These are phyloP conservation scores for Dryobates pubescens DNA, from an alignment of 2,797 vertebrate species.

Conservation along the genomic window DNA sequence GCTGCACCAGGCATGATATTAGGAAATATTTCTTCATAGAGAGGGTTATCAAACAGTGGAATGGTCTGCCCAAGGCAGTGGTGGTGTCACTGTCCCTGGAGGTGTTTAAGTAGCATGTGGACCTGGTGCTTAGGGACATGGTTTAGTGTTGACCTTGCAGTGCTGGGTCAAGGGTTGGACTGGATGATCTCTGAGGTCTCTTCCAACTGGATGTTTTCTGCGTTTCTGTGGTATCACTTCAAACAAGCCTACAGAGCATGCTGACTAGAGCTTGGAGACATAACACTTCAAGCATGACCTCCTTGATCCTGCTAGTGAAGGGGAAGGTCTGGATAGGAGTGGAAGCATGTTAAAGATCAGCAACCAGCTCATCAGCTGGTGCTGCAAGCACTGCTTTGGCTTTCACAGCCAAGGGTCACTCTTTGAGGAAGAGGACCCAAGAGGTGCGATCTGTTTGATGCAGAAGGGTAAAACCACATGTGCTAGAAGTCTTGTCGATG, in stretches of 20 bases:
- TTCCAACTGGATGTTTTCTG: background rate
- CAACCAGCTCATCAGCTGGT: background rate
- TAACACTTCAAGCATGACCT: background rate
- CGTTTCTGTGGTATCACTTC: background rate
- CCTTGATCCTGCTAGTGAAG: background rate
- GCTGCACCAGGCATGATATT: background rate
- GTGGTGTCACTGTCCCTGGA: background rate
- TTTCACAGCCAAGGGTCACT: background rate
- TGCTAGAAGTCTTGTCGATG: background rate
- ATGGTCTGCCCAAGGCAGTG: background rate
- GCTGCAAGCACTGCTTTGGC: background rate
- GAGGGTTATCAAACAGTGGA: background rate
- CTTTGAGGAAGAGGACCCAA: background rate
- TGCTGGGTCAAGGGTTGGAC: too few relatives aligned
- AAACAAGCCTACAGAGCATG: background rate
- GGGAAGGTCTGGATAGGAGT: background rate
- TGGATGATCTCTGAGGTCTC: too few relatives aligned
- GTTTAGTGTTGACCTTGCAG: too few relatives aligned
- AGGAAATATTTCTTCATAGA: background rate
- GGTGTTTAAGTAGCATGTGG: background rate
- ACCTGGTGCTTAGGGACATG: background rate
- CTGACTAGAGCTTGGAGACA: background rate
- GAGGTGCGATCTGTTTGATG: fast-evolving
- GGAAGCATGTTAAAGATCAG: background rate
- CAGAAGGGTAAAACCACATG: background rate